phyloP scores from a whole-genome alignment of 2,113 vertebrate genomes.

The Brachyhypopomus gauderio region DNA sequence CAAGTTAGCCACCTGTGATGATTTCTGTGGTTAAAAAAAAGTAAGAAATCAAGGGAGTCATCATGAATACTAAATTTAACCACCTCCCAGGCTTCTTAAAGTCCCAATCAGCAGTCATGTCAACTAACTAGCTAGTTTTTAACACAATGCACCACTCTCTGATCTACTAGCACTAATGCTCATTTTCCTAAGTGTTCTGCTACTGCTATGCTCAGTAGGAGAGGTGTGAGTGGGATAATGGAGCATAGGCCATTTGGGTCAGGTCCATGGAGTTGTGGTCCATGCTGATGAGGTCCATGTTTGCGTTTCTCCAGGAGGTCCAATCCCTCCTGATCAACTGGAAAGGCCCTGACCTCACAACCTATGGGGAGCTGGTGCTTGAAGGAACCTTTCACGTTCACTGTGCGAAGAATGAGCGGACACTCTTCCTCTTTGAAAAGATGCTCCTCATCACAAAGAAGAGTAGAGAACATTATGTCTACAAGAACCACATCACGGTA shows the following conservation, averaged over 20 bases:
- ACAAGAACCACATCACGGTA: conserved; percentile 92
- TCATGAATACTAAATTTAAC: background rate
- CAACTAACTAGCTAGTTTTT: no score
- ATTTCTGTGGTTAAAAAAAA: background rate
- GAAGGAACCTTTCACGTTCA: conserved; percentile 92
- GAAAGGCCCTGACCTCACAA: conserved; percentile 93
- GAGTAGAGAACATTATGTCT: conserved; percentile 89
- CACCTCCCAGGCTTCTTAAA: background rate
- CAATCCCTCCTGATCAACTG: conserved; percentile 94
- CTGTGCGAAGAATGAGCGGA: conserved; percentile 86
- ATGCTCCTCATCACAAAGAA: conserved; percentile 92
- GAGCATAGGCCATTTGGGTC: background rate
- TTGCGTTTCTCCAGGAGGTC: conserved; percentile 81
- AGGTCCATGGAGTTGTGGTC: background rate
- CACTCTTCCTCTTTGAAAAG: conserved; percentile 93
- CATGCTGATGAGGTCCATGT: background rate
- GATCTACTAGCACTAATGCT: no score
- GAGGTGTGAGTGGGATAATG: no score
- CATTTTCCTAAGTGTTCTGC: no score
- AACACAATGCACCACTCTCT: no score
- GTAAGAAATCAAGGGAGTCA: background rate
- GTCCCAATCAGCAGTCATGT: no score
- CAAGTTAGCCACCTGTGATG: background rate
- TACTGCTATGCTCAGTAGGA: no score
- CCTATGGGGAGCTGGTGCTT: conserved; percentile 90